phyloP scores from a whole-genome alignment of 2,113 vertebrate genomes.

The Lycaon pictus region DNA sequence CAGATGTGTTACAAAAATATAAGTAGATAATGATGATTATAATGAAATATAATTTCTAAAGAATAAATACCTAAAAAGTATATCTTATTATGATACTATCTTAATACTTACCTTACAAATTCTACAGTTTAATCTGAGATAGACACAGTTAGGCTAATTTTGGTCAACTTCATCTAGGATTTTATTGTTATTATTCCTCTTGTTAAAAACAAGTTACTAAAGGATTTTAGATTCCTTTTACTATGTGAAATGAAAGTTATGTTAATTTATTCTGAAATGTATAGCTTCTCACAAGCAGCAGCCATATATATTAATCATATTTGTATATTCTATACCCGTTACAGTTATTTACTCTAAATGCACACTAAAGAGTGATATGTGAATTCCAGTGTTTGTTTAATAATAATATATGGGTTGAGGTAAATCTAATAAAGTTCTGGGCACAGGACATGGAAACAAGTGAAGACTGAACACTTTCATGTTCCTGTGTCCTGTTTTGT shows the following conservation, averaged over 20 bases:
- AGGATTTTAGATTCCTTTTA: neutral
- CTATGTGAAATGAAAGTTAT: neutral
- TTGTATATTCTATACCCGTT: neutral
- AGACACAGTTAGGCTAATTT: neutral
- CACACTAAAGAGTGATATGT: neutral
- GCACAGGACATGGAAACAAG: neutral
- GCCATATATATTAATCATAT: neutral
- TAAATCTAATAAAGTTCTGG: neutral
- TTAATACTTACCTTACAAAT: neutral
- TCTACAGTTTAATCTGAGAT: neutral
- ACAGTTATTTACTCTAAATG: neutral
- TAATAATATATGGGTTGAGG: neutral
- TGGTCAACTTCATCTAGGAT: neutral
- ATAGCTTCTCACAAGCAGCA: neutral
- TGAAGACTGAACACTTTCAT: neutral
- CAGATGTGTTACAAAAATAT: neutral
- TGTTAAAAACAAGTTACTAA: neutral
- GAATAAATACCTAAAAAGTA: neutral
- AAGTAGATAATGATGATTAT: neutral
- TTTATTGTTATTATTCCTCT: neutral
- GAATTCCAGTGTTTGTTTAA: neutral
- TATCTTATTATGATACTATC: neutral
- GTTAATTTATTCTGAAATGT: neutral
- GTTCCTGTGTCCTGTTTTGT: neutral
- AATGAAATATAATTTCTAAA: neutral